These are phyloP conservation scores for Leptinotarsa rubiginosa DNA, from an alignment of 2,888 invertebrate genomes.

Conservation along the genomic window DNA sequence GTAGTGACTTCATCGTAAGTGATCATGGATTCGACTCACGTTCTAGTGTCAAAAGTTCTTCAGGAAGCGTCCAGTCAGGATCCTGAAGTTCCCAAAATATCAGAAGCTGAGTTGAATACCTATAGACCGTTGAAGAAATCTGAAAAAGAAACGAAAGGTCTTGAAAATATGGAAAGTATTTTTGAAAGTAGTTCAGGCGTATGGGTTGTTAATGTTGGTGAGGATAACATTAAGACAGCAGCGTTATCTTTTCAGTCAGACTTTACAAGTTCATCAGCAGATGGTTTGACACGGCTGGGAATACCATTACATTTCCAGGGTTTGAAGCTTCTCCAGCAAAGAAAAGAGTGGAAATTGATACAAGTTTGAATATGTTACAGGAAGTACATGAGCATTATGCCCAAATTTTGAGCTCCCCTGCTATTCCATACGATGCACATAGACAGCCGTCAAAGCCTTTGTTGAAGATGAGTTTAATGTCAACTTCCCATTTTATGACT, in stretches of 20 bases:
- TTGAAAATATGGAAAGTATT: too few relatives aligned
- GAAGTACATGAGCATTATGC: conserved; percentile 79
- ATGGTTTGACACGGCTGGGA: neutral
- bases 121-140: too few relatives aligned
- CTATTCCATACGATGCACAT: conserved; percentile 79
- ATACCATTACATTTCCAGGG: neutral
- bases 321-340: neutral
- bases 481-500: conserved; percentile 70
- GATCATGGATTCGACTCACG: conserved; percentile 60
- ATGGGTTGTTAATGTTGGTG: too few relatives aligned
- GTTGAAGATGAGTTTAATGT: conserved; percentile 74
- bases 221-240: too few relatives aligned
- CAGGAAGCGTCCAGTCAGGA: too few relatives aligned
- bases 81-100: too few relatives aligned
- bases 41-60: conserved; percentile 73
- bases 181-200: too few relatives aligned
- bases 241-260: too few relatives aligned
- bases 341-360: conserved; percentile 80
- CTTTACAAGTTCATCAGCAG: too few relatives aligned
- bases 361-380: conserved; percentile 78
- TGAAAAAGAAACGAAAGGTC: too few relatives aligned
- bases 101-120: conserved; percentile 76
- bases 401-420: conserved; percentile 78
- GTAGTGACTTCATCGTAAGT: neutral
- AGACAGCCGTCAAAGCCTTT: conserved; percentile 78